phyloP scores from a whole-genome alignment of 2,888 invertebrate species.

The Spialia ferax region DNA sequence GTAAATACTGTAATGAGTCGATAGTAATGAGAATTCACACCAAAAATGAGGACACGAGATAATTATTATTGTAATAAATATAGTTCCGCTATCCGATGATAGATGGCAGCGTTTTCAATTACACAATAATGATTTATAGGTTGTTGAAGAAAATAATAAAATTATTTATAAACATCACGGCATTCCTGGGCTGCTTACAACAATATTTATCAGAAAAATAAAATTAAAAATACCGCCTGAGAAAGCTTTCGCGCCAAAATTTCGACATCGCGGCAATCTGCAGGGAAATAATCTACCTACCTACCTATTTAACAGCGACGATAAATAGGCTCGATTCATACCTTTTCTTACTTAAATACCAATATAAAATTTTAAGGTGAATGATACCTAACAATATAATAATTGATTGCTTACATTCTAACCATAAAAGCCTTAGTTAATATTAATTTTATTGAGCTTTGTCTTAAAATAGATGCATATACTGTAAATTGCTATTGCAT shows the following conservation, averaged over 20 bases:
- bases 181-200: neutral
- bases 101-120: slow-evolving; percentile 68
- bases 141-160: neutral
- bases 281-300: neutral
- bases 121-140: slow-evolving; percentile 11
- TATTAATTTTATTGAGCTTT: slow-evolving; percentile 67
- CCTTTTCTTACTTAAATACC: too few relatives aligned
- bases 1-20: slow-evolving; percentile 55
- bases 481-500: slow-evolving; percentile 83
- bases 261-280: neutral
- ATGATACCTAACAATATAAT: neutral
- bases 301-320: too few relatives aligned
- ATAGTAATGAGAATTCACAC: slow-evolving; percentile 55
- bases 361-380: neutral
- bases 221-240: neutral
- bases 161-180: neutral
- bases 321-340: too few relatives aligned
- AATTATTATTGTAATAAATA: slow-evolving; percentile 53
- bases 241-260: slow-evolving; percentile 1
- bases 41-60: slow-evolving; percentile 69
- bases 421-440: slow-evolving; percentile 54
- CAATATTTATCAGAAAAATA: neutral
- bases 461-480: slow-evolving; percentile 77
- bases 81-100: slow-evolving; percentile 67
- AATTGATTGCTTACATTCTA: slow-evolving; percentile 39